Percentiles rank a stretch among this genome's conserved stretches.
Evolutionary conservation across 1,140 invertebrate genomes (phyloP).

Genomic region (Eumeta japonica): DNA sequence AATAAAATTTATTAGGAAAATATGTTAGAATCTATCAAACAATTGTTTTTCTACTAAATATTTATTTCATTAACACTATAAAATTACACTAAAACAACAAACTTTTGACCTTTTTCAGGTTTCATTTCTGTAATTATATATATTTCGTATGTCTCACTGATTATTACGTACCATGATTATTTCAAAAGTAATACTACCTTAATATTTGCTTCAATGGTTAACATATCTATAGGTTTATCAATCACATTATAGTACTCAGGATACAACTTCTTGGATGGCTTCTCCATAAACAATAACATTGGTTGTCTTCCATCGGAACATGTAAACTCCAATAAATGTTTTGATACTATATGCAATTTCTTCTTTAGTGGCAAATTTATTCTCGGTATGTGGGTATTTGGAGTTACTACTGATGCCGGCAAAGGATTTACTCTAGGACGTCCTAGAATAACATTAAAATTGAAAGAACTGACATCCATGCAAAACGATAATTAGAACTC

Average conservation of each 20-base stretch:
- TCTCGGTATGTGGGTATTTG: constrained; percentile 56
- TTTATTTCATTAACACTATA: no score
- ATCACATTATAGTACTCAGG: constrained; percentile 96
- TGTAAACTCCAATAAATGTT: constrained; percentile 75
- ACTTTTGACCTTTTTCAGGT: not conserved
- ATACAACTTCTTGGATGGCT: constrained; percentile 93
- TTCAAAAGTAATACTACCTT: constrained; percentile 50
- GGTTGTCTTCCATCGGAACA: constrained; percentile 79
- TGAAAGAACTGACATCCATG: not conserved
- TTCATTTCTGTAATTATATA: not conserved
- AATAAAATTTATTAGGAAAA: no score
- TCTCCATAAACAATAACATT: constrained; percentile 92
- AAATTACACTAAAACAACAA: not conserved
- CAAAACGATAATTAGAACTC: not conserved
- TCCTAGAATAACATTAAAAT: constrained; percentile 21
- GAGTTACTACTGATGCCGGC: constrained; percentile 23
- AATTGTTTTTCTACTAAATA: no score
- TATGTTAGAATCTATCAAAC: no score
- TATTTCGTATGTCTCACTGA: not conserved
- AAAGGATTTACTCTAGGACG: constrained; percentile 14
- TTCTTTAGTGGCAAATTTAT: constrained; percentile 69
- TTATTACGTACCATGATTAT: not conserved
- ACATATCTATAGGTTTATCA: constrained; percentile 91
- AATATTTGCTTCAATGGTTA: constrained; percentile 90
- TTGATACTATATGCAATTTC: constrained; percentile 71